Base-by-base conservation (phyloP, 2,113 vertebrate genomes). In the Hydrolagus affinis region DNA sequence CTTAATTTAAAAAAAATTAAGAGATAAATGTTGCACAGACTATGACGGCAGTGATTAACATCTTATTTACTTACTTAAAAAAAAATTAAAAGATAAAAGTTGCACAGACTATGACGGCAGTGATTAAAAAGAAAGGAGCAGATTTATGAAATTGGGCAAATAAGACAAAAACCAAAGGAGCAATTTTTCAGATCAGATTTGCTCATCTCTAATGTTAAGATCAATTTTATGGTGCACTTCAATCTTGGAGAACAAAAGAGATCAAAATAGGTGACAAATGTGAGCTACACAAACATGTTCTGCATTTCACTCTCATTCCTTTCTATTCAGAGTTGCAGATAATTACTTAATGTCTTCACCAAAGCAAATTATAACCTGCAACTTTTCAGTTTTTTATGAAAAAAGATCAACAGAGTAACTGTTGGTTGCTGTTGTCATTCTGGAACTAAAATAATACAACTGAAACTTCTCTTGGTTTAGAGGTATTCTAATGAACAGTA, bases 341-440 rank as follows among this genome's bases (percentile, higher is more conserved):
- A 19, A 44, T 64, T 14, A 60, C 4, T 64, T 1, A 21, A 83
- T 17, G 2, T 19, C 60, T 64, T 64, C 17, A 83, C 66, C 78
- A 32, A 28, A 11, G 62, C 62, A 56, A 83, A 64, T 32, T 60
- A 23, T 83, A 25, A 11, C 1, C 28, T 83, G 60, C 3, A 68
- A 83, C 77, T 60, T 64, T 21, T 9, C 10, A 23, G 76, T 83
- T 83, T n/a, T n/a, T n/a, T n/a, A n/a, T n/a, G 14, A 77, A n/a
- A 59, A 66, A 8, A 83, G 28, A 28, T 32, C 8, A 30, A 60
- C 59, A 32, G 25, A 10, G 25, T 64, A 23, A 83, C 28, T 83
- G 78, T 83, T 66, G 78, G 30, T 83, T 30, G 64, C 32, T 83
- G 30, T 83, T 68, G 15, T 17, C 6, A 68, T 32, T 32, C 78